Conservation (phyloP, 2,797 vertebrate genomes). For the Adelosebastes latens region DNA sequence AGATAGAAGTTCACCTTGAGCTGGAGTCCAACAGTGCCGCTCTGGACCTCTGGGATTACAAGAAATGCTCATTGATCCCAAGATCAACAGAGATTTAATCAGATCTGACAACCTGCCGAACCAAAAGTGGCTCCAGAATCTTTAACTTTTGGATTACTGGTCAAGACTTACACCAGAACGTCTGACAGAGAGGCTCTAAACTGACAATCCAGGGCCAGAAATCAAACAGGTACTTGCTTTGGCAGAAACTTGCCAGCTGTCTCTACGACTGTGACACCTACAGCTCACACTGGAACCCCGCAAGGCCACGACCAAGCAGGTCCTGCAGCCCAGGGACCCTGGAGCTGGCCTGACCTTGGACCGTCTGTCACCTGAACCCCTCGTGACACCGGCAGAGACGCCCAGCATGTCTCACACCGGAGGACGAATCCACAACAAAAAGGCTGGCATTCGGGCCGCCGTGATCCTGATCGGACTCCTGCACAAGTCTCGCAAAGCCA, state of each 20-base stretch:
- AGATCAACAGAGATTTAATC: conserved; percentile 19
- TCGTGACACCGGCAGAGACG: conserved; percentile 59
- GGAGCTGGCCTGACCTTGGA: conserved; percentile 68
- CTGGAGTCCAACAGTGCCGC: conserved; percentile 45
- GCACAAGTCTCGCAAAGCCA: conserved; percentile 91
- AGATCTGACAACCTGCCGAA: conserved; percentile 7
- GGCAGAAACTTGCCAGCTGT: conserved; percentile 30
- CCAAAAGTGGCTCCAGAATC: not conserved
- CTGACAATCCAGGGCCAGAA: not conserved
- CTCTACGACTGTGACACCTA: conserved; percentile 3
- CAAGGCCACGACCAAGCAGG: conserved; percentile 58
- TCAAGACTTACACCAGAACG: not conserved
- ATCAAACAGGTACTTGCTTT: conserved; percentile 38
- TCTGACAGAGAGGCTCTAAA: not conserved
- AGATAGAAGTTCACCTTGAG: conserved; percentile 77
- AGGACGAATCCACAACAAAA: conserved; percentile 87
- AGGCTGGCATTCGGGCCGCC: conserved; percentile 93
- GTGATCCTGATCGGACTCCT: conserved; percentile 96
- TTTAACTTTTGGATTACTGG: conserved; percentile 43
- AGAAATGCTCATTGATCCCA: conserved; percentile 34
- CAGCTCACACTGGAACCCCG: conserved; percentile 63
- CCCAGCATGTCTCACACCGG: conserved; percentile 84
- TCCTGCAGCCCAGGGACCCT: conserved; percentile 55
- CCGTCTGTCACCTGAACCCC: conserved; percentile 62
- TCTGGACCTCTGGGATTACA: conserved; percentile 65